A percentile compares a stretch with the other conserved stretches of the same genome.
Conservation (phyloP, 1,140 invertebrate species). For the Globodera rostochiensis region DNA sequence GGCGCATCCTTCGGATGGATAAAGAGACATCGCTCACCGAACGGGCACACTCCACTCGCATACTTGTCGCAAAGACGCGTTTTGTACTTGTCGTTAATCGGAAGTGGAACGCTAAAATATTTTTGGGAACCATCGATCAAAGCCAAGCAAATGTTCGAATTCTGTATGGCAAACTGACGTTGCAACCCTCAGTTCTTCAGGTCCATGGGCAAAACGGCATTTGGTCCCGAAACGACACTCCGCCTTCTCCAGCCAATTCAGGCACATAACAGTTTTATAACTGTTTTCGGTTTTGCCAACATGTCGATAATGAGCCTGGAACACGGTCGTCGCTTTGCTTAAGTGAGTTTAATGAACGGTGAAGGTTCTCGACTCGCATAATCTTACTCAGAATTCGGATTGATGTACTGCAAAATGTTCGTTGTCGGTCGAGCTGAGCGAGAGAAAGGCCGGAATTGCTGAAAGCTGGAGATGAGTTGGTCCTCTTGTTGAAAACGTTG, state of each 20-base stretch:
- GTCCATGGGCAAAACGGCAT: constrained; percentile 55
- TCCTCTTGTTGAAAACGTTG: neutral
- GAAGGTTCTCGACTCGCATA: neutral
- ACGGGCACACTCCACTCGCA: constrained; percentile 55
- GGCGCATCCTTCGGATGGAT: constrained; percentile 49
- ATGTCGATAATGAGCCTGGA: constrained; percentile 12
- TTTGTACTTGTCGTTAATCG: constrained; percentile 56
- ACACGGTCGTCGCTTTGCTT: constrained; percentile 11
- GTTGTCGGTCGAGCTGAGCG: neutral
- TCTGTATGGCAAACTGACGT: neutral
- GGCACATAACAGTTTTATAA: constrained; percentile 60
- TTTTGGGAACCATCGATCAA: neutral
- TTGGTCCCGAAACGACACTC: constrained; percentile 53
- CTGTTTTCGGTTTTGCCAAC: constrained; percentile 33
- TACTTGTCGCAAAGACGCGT: constrained; percentile 60
- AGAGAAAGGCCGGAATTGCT: neutral
- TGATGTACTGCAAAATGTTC: constrained; percentile 16
- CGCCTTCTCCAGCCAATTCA: constrained; percentile 53
- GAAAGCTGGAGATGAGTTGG: neutral
- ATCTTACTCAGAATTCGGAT: constrained; percentile 19
- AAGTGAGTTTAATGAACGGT: neutral
- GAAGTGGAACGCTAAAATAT: constrained; percentile 23
- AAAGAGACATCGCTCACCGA: constrained; percentile 55
- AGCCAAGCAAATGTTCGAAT: neutral
- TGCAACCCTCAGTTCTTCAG: constrained; percentile 46